Percentiles rank a stretch among this genome's conserved stretches.
phyloP scores from a whole-genome alignment of 2,797 vertebrate genomes.

The Manis crassicaudata region DNA sequence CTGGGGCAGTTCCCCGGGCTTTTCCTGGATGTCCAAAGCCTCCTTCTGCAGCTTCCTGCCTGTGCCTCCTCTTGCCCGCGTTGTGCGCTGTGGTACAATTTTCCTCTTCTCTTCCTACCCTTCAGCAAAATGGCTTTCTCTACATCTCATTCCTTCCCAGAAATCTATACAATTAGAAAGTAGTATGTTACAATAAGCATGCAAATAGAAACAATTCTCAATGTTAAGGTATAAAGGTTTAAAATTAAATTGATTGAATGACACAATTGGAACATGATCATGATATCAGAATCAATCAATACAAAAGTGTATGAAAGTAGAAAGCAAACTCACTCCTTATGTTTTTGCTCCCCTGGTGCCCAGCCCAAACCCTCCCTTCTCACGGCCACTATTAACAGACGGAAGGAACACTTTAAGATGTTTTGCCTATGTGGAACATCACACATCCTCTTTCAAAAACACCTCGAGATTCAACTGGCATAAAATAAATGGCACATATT shows the following conservation, averaged over 20 bases:
- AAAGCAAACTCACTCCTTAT: not conserved
- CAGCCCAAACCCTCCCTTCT: not conserved
- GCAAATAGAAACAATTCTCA: not conserved
- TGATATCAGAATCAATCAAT: not conserved
- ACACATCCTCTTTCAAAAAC: not conserved
- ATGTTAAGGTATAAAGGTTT: not conserved
- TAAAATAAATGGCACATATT: not conserved
- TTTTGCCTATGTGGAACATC: not conserved
- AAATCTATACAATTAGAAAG: not conserved
- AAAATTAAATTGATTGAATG: not conserved
- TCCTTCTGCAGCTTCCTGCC: not conserved
- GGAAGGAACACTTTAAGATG: not conserved
- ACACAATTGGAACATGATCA: not conserved
- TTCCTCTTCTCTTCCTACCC: not conserved
- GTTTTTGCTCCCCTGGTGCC: not conserved
- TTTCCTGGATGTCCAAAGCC: not conserved
- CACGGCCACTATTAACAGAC: not conserved
- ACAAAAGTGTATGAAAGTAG: not conserved
- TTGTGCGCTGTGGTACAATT: not conserved
- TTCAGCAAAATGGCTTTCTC: not conserved
- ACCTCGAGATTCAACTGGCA: not conserved
- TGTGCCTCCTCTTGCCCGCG: fast-evolving
- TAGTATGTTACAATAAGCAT: not conserved
- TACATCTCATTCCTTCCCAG: not conserved
- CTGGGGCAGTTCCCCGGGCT: not conserved